Evolutionary conservation across 2,797 vertebrate genomes (phyloP).

Genomic region (Amblyopsis hoosieri): DNA sequence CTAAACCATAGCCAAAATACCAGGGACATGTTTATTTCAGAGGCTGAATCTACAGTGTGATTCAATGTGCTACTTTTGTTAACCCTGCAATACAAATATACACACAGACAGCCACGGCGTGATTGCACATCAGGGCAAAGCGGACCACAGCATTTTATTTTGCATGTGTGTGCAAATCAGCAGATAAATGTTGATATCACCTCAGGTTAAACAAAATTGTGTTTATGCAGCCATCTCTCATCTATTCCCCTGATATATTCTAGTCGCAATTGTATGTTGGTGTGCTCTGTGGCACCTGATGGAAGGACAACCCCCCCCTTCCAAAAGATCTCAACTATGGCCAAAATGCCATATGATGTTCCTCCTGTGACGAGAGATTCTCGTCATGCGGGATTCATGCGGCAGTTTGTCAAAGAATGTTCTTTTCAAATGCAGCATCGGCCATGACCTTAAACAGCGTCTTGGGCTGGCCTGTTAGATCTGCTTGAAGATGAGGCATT

Average conservation of each 20-base stretch:
- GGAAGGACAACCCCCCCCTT: conserved; percentile 2
- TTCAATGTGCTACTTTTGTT: conserved; percentile 51
- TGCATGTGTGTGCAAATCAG: conserved; percentile 42
- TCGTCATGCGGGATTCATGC: conserved; percentile 1
- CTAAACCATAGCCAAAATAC: conserved; percentile 68
- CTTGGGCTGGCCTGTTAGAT: conserved; percentile 72
- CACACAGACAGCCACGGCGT: conserved; percentile 59
- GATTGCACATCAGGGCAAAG: conserved; percentile 64
- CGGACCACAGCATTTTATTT: conserved; percentile 57
- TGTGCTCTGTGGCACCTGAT: conserved; percentile 12
- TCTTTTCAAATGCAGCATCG: conserved; percentile 45
- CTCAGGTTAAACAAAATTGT: conserved; percentile 49
- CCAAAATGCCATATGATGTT: conserved; percentile 3
- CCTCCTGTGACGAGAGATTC: background rate
- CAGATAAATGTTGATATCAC: conserved; percentile 34
- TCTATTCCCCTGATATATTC: conserved; percentile 26
- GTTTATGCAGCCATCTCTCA: conserved; percentile 46
- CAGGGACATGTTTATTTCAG: conserved; percentile 49
- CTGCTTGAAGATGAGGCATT: conserved; percentile 77
- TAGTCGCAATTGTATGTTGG: conserved; percentile 20
- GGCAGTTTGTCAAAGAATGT: conserved; percentile 20
- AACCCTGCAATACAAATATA: conserved; percentile 58
- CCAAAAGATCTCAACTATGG: background rate
- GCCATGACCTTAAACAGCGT: conserved; percentile 75
- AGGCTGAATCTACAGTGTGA: conserved; percentile 46